Percentiles rank a stretch among this genome's conserved stretches.
Conservation (phyloP, 2,888 invertebrate species). For the Scaptomyza cyrtandrae region DNA sequence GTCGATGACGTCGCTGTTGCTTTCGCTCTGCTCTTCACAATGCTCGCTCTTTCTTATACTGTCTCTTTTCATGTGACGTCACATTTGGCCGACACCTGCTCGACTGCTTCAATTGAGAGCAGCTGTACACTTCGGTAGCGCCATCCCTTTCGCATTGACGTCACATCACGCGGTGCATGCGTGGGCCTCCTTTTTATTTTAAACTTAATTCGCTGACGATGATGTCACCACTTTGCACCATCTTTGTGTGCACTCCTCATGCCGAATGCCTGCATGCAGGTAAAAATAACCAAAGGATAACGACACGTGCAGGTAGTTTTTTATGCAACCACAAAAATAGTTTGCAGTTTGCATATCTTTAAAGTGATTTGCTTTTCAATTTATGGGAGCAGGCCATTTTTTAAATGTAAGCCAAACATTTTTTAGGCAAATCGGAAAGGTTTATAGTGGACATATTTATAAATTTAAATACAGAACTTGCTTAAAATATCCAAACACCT, state of each 20-base stretch:
- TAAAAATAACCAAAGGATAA: conserved; percentile 66
- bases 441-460: background rate
- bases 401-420: background rate
- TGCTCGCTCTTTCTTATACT: conserved; percentile 14
- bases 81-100: conserved; percentile 19
- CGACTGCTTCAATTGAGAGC: conserved; percentile 22
- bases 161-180: conserved; percentile 19
- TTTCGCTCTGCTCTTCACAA: conserved; percentile 4
- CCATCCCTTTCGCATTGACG: conserved; percentile 57
- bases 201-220: conserved; percentile 21
- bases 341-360: conserved; percentile 29
- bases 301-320: conserved; percentile 33
- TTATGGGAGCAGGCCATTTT: background rate
- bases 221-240: conserved; percentile 53
- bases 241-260: conserved; percentile 11
- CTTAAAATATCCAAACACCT: background rate
- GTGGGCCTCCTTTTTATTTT: background rate
- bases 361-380: conserved; percentile 7
- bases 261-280: conserved; percentile 34
- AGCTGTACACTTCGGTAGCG: background rate
- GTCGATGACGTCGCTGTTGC: conserved; percentile 16
- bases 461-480: background rate
- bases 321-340: conserved; percentile 29
- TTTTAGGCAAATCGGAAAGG: background rate
- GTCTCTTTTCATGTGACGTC: conserved; percentile 59